phyloP scores from a whole-genome alignment of 2,797 vertebrate genomes.

The Diceros bicornis region DNA sequence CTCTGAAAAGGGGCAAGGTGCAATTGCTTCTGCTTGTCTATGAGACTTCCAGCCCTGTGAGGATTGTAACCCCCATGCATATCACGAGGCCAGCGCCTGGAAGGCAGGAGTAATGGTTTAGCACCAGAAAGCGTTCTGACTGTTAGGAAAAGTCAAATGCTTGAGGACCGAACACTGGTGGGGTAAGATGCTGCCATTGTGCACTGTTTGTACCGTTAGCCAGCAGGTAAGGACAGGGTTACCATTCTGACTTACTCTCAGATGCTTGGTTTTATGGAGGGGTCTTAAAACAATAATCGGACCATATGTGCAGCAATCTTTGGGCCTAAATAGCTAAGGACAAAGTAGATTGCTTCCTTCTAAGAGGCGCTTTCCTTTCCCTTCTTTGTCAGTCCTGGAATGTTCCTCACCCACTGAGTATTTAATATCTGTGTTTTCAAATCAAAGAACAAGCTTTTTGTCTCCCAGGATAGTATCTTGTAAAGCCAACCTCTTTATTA shows the following conservation, averaged over 20 bases:
- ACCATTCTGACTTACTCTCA: neutral
- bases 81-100: neutral
- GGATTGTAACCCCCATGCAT: too few relatives aligned
- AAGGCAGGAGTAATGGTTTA: neutral
- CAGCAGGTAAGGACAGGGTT: neutral
- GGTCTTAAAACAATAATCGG: constrained; percentile 57
- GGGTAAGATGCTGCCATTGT: neutral
- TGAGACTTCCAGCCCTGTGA: neutral
- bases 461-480: constrained; percentile 81
- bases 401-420: constrained; percentile 80
- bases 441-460: constrained; percentile 79
- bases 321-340: constrained; percentile 81
- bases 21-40: neutral
- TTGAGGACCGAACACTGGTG: neutral
- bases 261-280: neutral
- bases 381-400: constrained; percentile 77
- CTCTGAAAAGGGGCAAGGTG: neutral
- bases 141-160: neutral
- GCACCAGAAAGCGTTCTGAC: too few relatives aligned
- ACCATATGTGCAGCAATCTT: constrained; percentile 78
- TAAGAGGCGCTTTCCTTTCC: constrained; percentile 69
- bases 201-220: neutral
- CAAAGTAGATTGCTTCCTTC: constrained; percentile 80
- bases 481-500: constrained; percentile 84
- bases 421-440: constrained; percentile 81